phyloP scores from a whole-genome alignment of 1,140 invertebrate species.

The Meteorus sp. region DNA sequence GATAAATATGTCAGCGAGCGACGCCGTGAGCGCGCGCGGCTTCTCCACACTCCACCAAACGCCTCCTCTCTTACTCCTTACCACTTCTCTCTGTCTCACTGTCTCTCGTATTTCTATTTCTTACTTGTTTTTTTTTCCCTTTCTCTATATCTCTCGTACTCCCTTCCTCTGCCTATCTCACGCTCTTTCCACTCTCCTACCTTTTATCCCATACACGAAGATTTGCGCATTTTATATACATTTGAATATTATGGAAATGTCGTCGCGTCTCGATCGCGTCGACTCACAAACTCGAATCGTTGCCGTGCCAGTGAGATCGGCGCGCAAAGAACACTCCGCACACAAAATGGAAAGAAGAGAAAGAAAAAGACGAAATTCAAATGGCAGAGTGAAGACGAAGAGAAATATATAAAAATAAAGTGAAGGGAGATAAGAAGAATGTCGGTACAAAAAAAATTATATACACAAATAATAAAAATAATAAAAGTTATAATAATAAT shows the following conservation, averaged over 20 bases:
- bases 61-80: conserved; percentile 7
- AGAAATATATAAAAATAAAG: conserved; percentile 14
- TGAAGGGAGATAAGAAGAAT: conserved; percentile 7
- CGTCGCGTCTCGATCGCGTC: conserved; percentile 13
- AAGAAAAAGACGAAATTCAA: conserved; percentile 18
- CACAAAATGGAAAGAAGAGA: neutral
- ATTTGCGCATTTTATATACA: conserved; percentile 33
- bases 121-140: neutral
- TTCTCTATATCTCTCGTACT: neutral
- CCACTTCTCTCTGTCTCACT: too few relatives aligned
- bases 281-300: neutral
- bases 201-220: conserved; percentile 15
- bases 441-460: neutral
- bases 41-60: conserved; percentile 18
- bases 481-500: too few relatives aligned
- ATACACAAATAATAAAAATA: neutral
- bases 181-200: conserved; percentile 14
- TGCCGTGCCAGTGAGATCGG: conserved; percentile 9
- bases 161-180: conserved; percentile 2
- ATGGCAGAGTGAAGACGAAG: conserved; percentile 29
- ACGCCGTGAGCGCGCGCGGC: conserved; percentile 29
- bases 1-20: conserved; percentile 38
- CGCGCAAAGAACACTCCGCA: too few relatives aligned
- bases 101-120: too few relatives aligned
- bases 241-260: conserved; percentile 39